Evolutionary conservation across 2,888 invertebrate genomes (phyloP), one percentile per base, ranked within the genome.

Genomic region (Nebria brevicollis): DNA sequence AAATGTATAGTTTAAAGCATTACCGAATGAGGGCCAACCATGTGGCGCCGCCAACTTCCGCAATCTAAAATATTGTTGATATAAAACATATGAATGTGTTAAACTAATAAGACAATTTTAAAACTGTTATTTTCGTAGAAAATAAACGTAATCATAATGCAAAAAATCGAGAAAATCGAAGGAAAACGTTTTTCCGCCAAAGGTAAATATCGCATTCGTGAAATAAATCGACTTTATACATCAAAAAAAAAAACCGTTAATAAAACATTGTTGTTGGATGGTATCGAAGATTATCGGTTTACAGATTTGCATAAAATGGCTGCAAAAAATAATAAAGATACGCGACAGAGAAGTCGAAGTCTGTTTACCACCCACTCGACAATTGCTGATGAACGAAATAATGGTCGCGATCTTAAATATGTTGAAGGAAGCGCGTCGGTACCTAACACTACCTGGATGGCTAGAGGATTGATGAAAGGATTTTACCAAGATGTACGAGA

Each of bases 311-410:
- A 77, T 25, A 77, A 77, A 72, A 77, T 77, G 77, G 65, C 65
- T n/a, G 54, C 11, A 11, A 54, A 54, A 54, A 77, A 77, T 25
- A 77, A 72, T 34, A 87, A 88, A 84, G 87, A 87, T 78, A 84
- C 91, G 64, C 91, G 93, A 83, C 93, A 93, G 10, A 90, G 94
- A 84, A 94, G 93, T 88, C 85, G 88, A 78, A 88, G 88, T 83
- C 92, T 94, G 79, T 94, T 93, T 86, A 93, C 93, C 73, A 92
- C 93, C 80, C 93, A 93, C 87, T 93, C 93, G n/a, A 80, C 43
- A 75, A 66, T 80, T 25, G 70, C 66, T 11, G 79, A 79, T n/a
- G 80, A 80, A 20, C 54, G 54, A 8, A 54, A 64, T 25, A 72
- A 70, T 64, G 64, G 66, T 5, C 43, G 75, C 7, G 80, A 80